Evolutionary conservation across 2,888 invertebrate species (phyloP), one percentile per base, ranked within the genome.

Genomic region (Stenodera caucasica): DNA sequence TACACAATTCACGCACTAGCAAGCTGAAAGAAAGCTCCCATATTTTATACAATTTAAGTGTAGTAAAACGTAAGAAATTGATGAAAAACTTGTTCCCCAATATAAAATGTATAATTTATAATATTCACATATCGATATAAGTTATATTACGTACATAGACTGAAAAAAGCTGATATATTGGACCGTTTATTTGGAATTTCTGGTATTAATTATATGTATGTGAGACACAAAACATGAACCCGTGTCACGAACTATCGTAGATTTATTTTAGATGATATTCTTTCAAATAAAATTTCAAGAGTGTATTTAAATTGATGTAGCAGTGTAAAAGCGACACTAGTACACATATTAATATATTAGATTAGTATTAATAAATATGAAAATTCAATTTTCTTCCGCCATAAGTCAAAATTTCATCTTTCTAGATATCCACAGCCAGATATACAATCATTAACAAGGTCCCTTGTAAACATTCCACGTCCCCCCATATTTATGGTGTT

Each of bases 161-260:
- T 18, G 21, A 45, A 45, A 30, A 53, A 61, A 61, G 61, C 57
- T 61, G 53, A 49, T 40, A 61, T 50, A 26, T 51, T 62, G 61
- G 58, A 62, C 58, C 61, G 53, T 52, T 33, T 53, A 49, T 30
- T 50, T 3, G 4, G 12, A 15, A 11, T 30, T 21, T 50, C 11
- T 51, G 26, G 15, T 30, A 37, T 2, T 55, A 55, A 40, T 23
- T 35, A 33, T 21, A 15, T 23, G 12, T 32, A 29, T 55, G 49
- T 60, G 49, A 49, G 30, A 57, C 50, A 30, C 18, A 53, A 50
- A 63, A 61, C 40, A 66, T 65, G 57, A 67, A 67, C 67, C 67
- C 67, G 65, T 67, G 60, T 67, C 55, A 56, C 63, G 67, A 67
- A 67, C 67, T 58, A 40, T 61, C 55, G 57, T 53, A 56, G 52